phyloP scores from a whole-genome alignment of 2,888 invertebrate species.

The Masnerella sp. region DNA sequence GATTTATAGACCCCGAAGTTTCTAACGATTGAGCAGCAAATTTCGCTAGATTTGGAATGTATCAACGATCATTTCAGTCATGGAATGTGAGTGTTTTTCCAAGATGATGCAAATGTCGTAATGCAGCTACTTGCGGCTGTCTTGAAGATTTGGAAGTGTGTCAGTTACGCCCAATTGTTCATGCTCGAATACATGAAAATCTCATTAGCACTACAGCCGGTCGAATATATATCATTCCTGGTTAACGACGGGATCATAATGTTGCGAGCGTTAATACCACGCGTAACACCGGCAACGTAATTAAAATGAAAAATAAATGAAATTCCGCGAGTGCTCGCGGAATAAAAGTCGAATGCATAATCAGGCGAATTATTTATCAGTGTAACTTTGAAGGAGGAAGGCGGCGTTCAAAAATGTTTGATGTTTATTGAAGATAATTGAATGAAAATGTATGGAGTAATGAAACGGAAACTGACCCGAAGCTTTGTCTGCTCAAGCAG shows the following conservation, averaged over 20 bases:
- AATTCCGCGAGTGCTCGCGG: background rate
- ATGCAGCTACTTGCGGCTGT: no score
- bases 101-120: no score
- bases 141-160: slow-evolving; percentile 4
- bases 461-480: slow-evolving; percentile 74
- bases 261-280: background rate
- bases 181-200: slow-evolving; percentile 37
- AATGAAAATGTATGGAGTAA: slow-evolving; percentile 72
- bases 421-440: slow-evolving; percentile 75
- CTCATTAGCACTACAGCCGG: slow-evolving; percentile 29
- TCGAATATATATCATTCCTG: slow-evolving; percentile 8
- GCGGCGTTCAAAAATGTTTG: slow-evolving; percentile 71
- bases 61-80: no score
- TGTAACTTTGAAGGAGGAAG: no score
- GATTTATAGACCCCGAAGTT: no score
- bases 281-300: background rate
- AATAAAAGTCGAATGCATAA: no score
- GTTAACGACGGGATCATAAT: slow-evolving; percentile 5
- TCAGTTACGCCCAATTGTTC: slow-evolving; percentile 20
- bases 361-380: no score
- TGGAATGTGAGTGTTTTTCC: no score
- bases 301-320: background rate
- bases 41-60: no score
- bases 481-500: slow-evolving; percentile 68
- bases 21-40: no score